Evolutionary conservation across 2,797 vertebrate species (phyloP), one percentile per base, ranked within the genome.

Genomic region (Anabacerthia variegaticeps): DNA sequence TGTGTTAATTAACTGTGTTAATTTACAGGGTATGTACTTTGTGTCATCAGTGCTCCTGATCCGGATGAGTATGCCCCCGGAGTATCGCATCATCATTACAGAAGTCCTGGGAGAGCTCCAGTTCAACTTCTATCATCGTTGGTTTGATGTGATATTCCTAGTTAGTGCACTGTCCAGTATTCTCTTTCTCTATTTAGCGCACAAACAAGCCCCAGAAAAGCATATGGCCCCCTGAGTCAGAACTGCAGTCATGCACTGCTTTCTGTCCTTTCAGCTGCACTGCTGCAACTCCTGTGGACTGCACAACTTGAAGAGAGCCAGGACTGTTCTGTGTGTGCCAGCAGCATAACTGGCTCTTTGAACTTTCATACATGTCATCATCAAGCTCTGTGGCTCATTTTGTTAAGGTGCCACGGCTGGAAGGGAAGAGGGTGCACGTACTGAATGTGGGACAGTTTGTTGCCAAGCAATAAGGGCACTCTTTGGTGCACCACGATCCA

Each of bases 91-190:
- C 92, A 99, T 99, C 2, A 99, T 99, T 87, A 99, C 99, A 0
- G 98, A 99, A 85, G 99, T 99, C 54, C 98, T 99, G 17, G 99
- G 99, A 43, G 99, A 99, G 75, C 98, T 99, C 63, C 99, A 99
- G 97, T 99, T 99, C 97, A 99, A 99, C 97, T 99, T 99, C 95
- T 99, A 99, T 80, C 99, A 99, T 97, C 99, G 99, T 9, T 99
- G 99, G 99, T 99, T 99, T 79, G 99, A 99, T 36, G 99, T 99
- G 66, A 99, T 99, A 98, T 99, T 99, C 98, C 98, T 99, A 91
- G 99, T 99, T 97, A 99, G 99, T 30, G 99, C 99, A 2, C 98
- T 99, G 22, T 99, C 99, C 97, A 99, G 99, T 98, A 99, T 99
- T 91, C 98, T 99, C 39, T 99, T 99, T 95, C 99, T 99, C 56